These are phyloP conservation scores for Hyperoplus immaculatus DNA, from an alignment of 2,797 vertebrate genomes.

Conservation along the genomic window DNA sequence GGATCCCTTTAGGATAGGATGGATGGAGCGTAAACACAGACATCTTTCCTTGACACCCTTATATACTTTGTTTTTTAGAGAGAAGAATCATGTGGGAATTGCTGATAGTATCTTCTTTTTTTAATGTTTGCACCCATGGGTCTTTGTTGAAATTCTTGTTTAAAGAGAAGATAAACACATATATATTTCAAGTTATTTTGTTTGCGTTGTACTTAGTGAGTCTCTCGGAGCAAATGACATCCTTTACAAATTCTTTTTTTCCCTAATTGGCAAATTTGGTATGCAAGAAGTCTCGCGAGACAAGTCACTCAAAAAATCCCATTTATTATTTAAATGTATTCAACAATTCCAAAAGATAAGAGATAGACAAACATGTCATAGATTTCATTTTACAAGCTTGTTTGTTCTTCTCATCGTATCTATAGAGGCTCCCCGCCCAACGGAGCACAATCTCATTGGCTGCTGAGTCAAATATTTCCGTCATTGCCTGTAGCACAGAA, in stretches of 20 bases:
- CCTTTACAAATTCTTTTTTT: conserved; percentile 51
- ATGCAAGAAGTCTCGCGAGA: conserved; percentile 75
- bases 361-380: conserved; percentile 86
- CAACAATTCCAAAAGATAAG: conserved; percentile 88
- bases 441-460: conserved; percentile 82
- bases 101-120: conserved; percentile 49
- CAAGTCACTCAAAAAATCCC: conserved; percentile 83
- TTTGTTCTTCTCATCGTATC: conserved; percentile 77
- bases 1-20: conserved; percentile 45
- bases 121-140: conserved; percentile 59
- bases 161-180: conserved; percentile 45
- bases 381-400: conserved; percentile 83
- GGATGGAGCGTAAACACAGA: conserved; percentile 53
- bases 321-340: conserved; percentile 90
- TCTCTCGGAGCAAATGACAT: conserved; percentile 45
- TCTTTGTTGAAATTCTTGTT: conserved; percentile 53
- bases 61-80: conserved; percentile 63
- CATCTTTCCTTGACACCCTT: conserved; percentile 57
- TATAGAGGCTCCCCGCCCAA: conserved; percentile 67
- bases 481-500: conserved; percentile 81
- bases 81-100: conserved; percentile 63
- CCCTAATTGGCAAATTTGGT: conserved; percentile 57
- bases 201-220: conserved; percentile 45
- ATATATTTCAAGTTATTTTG: conserved; percentile 52
- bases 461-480: conserved; percentile 77